Base-by-base conservation (phyloP, 1,140 invertebrate species). In the Cardiocondyla obscurior region DNA sequence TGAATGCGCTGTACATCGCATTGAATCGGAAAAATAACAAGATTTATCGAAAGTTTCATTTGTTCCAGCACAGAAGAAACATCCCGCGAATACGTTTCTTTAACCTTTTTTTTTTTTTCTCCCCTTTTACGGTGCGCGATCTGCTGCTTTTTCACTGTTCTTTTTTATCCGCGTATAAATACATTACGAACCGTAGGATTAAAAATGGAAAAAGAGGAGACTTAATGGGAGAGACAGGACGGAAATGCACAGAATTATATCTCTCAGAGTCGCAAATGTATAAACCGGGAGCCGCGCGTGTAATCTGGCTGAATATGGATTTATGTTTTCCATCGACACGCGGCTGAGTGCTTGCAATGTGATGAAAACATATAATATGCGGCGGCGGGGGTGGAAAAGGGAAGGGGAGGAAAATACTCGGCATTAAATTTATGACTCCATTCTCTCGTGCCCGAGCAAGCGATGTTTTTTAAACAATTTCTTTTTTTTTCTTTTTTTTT, bases 221-320 rank as follows among this genome's bases (percentile, higher is more conserved):
- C 46, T 72, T 73, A 81, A 85, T 81, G 76, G 53, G 51, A 51
- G 36, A 69, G 30, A 44, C 25, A 49, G 19, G 42, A 14, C 6
- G 58, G 42, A 58, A n/a, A 79, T 42, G 49, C 51, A 39, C 42
- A 36, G 70, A 87, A 82, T 74, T 65, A 83, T 87, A 72, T 51
- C 62, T 51, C 44, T 19, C 49, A 14, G 22, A 83, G 72, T 65
- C 65, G 64, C 84, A 55, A 69, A 46, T 67, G 55, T 74, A 36
- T 83, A 79, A 79, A 86, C 81, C 81, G 73, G 83, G 65, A 77
- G 65, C 22, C 74, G 65, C 81, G 55, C 44, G 85, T 87, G 85
- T 83, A 87, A 87, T 87, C 85, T 86, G 81, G 85, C 58, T 83
- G 85, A 86, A 87, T 87, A 86, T 87, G 85, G 67, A 87, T 87